Evolutionary conservation across 1,140 invertebrate genomes (phyloP).

Genomic region (Temnothorax longispinosus): DNA sequence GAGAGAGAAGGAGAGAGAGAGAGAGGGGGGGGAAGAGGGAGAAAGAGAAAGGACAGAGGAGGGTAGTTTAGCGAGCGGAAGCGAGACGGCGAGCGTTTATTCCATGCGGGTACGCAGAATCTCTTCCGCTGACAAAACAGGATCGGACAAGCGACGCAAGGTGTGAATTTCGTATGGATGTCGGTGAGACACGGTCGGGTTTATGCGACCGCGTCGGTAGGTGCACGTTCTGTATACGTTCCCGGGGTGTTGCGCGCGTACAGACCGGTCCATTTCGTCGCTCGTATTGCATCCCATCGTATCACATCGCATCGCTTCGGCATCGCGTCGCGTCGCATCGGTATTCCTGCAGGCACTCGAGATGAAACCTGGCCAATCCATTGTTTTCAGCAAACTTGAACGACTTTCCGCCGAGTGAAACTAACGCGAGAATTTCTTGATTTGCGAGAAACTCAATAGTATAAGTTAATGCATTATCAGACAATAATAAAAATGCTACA

Average conservation of each 20-base stretch:
- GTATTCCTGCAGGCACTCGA: conserved; percentile 43
- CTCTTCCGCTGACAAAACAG: conserved; percentile 76
- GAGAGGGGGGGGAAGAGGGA: background rate
- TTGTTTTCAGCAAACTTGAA: conserved; percentile 33
- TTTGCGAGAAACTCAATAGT: background rate
- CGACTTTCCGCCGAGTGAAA: conserved; percentile 7
- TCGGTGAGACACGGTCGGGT: conserved; percentile 72
- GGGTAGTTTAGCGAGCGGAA: background rate
- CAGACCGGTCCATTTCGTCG: conserved; percentile 32
- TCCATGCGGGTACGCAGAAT: conserved; percentile 69
- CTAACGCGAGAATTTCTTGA: conserved; percentile 13
- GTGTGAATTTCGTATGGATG: conserved; percentile 75
- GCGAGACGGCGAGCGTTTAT: conserved; percentile 63
- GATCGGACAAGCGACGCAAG: conserved; percentile 72
- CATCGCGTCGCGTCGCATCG: conserved; percentile 55
- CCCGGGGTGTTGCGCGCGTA: conserved; percentile 25
- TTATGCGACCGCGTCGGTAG: conserved; percentile 75
- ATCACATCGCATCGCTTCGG: conserved; percentile 44
- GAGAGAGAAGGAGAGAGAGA: background rate
- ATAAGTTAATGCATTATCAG: background rate
- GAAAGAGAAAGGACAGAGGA: background rate
- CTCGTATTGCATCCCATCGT: background rate
- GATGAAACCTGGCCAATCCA: conserved; percentile 16
- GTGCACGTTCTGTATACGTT: conserved; percentile 63
- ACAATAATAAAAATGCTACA: background rate